Conservation (phyloP, 2,797 vertebrate species). For the Danio tinwini region DNA sequence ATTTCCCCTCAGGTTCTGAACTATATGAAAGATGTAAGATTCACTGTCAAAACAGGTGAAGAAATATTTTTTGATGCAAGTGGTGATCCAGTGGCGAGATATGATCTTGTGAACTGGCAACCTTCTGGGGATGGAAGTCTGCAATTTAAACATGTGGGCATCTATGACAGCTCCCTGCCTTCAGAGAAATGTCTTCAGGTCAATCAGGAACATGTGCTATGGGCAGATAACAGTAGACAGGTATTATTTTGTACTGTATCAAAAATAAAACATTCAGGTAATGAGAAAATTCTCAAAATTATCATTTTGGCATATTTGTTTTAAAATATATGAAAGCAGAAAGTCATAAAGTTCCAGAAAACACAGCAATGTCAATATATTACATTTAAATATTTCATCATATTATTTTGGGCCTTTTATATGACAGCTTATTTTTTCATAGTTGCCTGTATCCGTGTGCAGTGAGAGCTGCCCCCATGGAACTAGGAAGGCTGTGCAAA, state of each 20-base stretch:
- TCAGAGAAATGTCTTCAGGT: slow-evolving; percentile 67
- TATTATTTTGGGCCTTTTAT: neutral
- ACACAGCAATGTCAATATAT: neutral
- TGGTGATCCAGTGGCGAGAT: slow-evolving; percentile 71
- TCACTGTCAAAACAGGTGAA: slow-evolving; percentile 54
- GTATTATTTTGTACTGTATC: slow-evolving; percentile 32
- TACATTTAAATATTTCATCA: neutral
- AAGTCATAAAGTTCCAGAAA: neutral
- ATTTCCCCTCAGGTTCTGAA: neutral
- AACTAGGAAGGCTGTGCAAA: slow-evolving; percentile 57
- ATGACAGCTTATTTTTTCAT: neutral
- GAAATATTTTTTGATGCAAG: slow-evolving; percentile 65
- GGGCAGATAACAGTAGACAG: slow-evolving; percentile 66
- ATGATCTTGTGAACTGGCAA: slow-evolving; percentile 79
- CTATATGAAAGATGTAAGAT: slow-evolving; percentile 49
- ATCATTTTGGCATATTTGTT: neutral
- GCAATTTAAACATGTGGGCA: slow-evolving; percentile 73
- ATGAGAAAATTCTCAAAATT: neutral
- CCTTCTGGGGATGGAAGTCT: slow-evolving; percentile 59
- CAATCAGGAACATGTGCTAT: slow-evolving; percentile 65
- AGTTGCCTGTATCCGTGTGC: slow-evolving; percentile 54
- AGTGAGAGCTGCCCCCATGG: slow-evolving; percentile 57
- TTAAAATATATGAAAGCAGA: neutral
- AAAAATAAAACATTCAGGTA: neutral
- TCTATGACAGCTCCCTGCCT: slow-evolving; percentile 73